phyloP scores from a whole-genome alignment of 2,797 vertebrate genomes.

The Phylloscopus collybita region DNA sequence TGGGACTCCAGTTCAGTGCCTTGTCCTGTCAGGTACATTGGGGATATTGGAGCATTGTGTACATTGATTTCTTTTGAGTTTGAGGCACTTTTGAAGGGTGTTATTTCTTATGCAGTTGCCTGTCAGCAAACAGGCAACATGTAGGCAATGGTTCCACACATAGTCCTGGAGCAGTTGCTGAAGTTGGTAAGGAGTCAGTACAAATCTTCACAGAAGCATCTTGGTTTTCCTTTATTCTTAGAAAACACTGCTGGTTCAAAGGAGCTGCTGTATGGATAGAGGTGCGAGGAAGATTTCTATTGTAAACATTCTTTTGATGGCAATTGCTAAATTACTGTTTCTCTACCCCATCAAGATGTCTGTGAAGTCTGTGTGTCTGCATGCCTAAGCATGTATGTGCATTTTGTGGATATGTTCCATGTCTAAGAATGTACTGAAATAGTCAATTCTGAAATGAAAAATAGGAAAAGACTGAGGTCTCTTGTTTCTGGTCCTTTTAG shows the following conservation, averaged over 20 bases:
- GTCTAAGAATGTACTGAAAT: neutral
- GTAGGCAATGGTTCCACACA: neutral
- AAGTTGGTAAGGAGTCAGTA: neutral
- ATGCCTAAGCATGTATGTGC: neutral
- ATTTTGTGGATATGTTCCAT: neutral
- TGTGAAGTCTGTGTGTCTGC: neutral
- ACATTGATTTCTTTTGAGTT: neutral
- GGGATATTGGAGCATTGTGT: neutral
- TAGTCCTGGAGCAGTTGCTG: neutral
- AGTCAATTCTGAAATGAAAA: neutral
- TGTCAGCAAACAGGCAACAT: neutral
- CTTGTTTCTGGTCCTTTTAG: neutral
- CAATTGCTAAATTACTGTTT: neutral
- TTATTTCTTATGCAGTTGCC: neutral
- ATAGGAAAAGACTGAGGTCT: neutral
- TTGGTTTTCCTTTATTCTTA: neutral
- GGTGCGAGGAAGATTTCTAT: neutral
- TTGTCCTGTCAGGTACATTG: rapidly evolving
- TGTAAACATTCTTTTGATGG: neutral
- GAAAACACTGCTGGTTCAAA: neutral
- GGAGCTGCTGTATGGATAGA: neutral
- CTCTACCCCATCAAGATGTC: neutral
- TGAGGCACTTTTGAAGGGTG: neutral
- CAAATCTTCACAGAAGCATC: neutral
- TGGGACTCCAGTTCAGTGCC: neutral